Conservation (phyloP, 2,113 vertebrate genomes). For the Microcebus ravelobensis region DNA sequence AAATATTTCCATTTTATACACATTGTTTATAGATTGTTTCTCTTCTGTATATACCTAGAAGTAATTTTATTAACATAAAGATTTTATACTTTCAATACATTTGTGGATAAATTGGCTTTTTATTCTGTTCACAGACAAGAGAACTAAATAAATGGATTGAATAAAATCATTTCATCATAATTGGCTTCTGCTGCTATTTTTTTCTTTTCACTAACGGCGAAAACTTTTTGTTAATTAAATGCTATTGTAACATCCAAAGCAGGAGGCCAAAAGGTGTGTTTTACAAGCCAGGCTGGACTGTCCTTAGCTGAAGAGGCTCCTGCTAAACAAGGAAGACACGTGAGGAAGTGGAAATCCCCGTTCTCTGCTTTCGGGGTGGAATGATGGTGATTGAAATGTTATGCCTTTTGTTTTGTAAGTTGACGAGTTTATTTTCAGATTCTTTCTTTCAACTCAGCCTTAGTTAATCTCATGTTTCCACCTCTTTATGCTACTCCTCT, state of each 20-base stretch:
- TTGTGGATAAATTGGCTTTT: conserved; percentile 44
- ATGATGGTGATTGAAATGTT: conserved; percentile 3
- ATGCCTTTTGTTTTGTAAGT: conserved; percentile 36
- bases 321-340: background rate
- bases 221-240: conserved; percentile 42
- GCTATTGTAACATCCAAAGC: conserved; percentile 14
- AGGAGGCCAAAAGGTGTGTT: background rate
- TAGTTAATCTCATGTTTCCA: conserved; percentile 30
- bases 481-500: background rate
- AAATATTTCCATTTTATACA: conserved; percentile 12
- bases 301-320: background rate
- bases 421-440: conserved; percentile 44
- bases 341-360: background rate
- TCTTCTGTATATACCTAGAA: background rate
- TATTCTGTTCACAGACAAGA: conserved; percentile 10
- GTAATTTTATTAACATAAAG: conserved; percentile 42
- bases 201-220: background rate
- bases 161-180: background rate
- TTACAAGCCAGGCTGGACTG: background rate
- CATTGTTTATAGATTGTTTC: background rate
- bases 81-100: conserved; percentile 41
- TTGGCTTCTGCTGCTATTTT: background rate
- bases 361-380: background rate
- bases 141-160: conserved; percentile 33
- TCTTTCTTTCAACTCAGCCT: conserved; percentile 14